Evolutionary conservation across 2,797 vertebrate species (phyloP), one percentile per base, ranked within the genome.

Genomic region (Neopelma chrysocephalum): DNA sequence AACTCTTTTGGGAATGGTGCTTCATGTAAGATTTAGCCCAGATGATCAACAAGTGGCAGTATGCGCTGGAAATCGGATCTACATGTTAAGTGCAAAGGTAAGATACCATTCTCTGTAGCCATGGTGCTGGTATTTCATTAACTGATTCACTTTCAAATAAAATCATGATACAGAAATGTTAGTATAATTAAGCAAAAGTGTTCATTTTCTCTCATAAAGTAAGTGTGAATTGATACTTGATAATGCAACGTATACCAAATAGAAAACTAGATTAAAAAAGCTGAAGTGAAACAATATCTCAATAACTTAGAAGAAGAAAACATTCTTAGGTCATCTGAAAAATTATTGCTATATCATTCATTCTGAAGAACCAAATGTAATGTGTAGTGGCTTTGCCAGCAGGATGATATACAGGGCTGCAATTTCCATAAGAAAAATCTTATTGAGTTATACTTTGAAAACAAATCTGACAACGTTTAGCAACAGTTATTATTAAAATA

Each of bases 71-170:
- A 97, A 78, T 57, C 87, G 11, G 38, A 93, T 98, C 62, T 92
- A 95, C 47, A 1, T 97, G 36, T 86, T 98, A 93, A 97, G 91
- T 66, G 47, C 93, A 12, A 82, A 98, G 98, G 98, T 98, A 50
- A 97, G 96, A 68, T 15, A 36, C 4, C 12, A 29, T 92, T 87
- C 17, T 84, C 53, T 61, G n/a, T 70, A 36, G 15, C 31, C 23
- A 26, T 40, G 19, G 25, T 81, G 26, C 31, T 83, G 32, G 4
- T 85, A 15, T 70, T 71, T 78, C 57, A 79, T 80, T 72, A 81
- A 64, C 11, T 73, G 61, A 31, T 3, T 89, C 4, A 36, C 29
- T 93, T 94, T 80, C 20, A 87, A 48, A 53, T 80, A 82, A 82
- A 79, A 53, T 38, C 0, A 19, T 21, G 15, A 13, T 54, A 48